phyloP scores from a whole-genome alignment of 2,888 invertebrate species.

The Colostygia pectinataria region DNA sequence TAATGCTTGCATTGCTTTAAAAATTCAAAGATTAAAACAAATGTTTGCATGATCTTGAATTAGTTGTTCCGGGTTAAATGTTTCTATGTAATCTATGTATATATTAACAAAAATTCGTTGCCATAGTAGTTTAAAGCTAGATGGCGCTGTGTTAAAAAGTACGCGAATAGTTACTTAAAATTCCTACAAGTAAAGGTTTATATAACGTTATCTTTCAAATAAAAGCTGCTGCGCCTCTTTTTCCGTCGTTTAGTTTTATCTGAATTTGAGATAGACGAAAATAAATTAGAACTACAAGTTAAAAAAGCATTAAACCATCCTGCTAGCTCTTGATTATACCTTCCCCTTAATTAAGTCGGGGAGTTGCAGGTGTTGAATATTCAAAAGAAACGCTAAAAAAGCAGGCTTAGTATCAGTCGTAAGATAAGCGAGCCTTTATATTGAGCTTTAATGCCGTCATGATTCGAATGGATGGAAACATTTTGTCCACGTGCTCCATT shows the following conservation, averaged over 20 bases:
- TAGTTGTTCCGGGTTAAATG: too few relatives aligned
- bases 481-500: slow-evolving; percentile 4
- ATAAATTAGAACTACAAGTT: slow-evolving; percentile 39
- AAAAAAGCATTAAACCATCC: slow-evolving; percentile 59
- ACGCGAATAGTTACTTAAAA: too few relatives aligned
- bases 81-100: too few relatives aligned
- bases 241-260: slow-evolving; percentile 14
- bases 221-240: too few relatives aligned
- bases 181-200: too few relatives aligned
- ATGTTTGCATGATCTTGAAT: too few relatives aligned
- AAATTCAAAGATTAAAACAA: too few relatives aligned
- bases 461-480: slow-evolving; percentile 5
- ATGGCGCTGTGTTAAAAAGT: too few relatives aligned
- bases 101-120: too few relatives aligned
- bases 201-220: too few relatives aligned
- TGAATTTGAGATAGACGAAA: slow-evolving; percentile 20
- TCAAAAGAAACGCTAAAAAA: slow-evolving; percentile 45
- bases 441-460: slow-evolving; percentile 12
- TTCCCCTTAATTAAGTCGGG: slow-evolving; percentile 57
- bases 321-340: slow-evolving; percentile 55
- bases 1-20: too few relatives aligned
- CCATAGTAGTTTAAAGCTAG: too few relatives aligned
- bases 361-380: slow-evolving; percentile 61
- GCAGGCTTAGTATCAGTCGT: slow-evolving; percentile 23
- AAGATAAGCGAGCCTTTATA: slow-evolving; percentile 21